A percentile compares a stretch with the other conserved stretches of the same genome.
These are phyloP conservation scores for Plecturocebus donacophilus DNA, from an alignment of 2,113 vertebrate species.

Conservation along the genomic window DNA sequence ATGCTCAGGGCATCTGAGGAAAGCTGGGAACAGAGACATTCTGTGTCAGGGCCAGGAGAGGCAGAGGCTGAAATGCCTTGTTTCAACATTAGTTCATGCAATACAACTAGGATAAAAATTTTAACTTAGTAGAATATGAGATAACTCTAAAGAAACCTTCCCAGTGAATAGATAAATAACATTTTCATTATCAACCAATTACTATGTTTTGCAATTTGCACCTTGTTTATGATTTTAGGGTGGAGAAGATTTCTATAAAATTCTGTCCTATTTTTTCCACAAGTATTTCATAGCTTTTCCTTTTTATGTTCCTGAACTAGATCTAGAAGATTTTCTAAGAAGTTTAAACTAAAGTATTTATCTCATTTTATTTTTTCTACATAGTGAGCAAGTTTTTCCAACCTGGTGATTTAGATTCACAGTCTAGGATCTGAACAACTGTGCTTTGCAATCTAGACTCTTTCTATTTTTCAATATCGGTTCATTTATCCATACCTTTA, in stretches of 20 bases:
- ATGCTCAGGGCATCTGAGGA: neutral
- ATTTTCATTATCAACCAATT: neutral
- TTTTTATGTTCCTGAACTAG: neutral
- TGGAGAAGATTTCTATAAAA: neutral
- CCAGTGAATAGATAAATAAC: neutral
- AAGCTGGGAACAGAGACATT: neutral
- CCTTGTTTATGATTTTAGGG: neutral
- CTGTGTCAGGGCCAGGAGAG: neutral
- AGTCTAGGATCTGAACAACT: too few species aligned
- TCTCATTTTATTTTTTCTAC: neutral
- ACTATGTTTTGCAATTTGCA: neutral
- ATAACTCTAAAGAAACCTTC: neutral
- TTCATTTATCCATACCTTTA: neutral
- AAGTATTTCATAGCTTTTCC: neutral
- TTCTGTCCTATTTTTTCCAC: neutral
- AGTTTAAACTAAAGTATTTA: neutral
- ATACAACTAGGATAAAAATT: neutral
- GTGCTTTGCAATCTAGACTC: neutral
- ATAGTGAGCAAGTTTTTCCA: neutral
- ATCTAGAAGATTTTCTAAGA: neutral
- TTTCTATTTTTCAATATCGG: fast-evolving
- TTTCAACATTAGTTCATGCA: neutral
- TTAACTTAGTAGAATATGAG: neutral
- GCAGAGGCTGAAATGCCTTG: neutral
- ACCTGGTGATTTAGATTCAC: fast-evolving